Conservation (phyloP, 2,797 vertebrate species). For the Paramormyrops hopkinsi region DNA sequence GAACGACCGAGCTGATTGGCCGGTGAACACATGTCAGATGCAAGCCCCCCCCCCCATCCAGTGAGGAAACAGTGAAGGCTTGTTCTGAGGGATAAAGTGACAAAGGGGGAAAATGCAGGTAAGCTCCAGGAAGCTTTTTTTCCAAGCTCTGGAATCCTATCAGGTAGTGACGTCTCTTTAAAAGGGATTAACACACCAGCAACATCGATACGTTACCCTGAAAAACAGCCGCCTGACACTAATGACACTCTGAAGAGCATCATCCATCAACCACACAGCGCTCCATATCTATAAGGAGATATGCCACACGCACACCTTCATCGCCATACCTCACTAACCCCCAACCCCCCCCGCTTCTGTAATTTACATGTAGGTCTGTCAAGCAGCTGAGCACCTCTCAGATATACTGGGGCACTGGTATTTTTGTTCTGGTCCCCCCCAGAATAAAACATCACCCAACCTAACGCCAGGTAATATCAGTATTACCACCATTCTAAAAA, state of each 20-base stretch:
- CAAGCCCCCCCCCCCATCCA: background rate
- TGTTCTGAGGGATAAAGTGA: background rate
- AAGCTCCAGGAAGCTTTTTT: background rate
- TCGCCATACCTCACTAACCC: background rate
- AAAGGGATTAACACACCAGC: background rate
- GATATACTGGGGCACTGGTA: background rate
- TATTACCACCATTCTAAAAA: background rate
- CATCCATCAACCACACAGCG: background rate
- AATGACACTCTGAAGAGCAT: background rate
- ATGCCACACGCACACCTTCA: background rate
- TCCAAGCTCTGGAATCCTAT: background rate
- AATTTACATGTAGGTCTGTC: background rate
- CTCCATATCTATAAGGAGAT: background rate
- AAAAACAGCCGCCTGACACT: background rate
- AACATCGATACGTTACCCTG: background rate
- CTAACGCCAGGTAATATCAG: background rate
- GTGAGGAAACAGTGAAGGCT: background rate
- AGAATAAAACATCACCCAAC: background rate
- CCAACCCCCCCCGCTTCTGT: background rate
- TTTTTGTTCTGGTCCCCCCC: background rate
- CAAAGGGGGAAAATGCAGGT: background rate
- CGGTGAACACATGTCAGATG: background rate
- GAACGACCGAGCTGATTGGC: background rate
- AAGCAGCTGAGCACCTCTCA: background rate
- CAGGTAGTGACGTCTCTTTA: background rate